Percentiles rank a stretch among this genome's conserved stretches.
Evolutionary conservation across 2,113 vertebrate species (phyloP).

Genomic region (Dromas ardeola): DNA sequence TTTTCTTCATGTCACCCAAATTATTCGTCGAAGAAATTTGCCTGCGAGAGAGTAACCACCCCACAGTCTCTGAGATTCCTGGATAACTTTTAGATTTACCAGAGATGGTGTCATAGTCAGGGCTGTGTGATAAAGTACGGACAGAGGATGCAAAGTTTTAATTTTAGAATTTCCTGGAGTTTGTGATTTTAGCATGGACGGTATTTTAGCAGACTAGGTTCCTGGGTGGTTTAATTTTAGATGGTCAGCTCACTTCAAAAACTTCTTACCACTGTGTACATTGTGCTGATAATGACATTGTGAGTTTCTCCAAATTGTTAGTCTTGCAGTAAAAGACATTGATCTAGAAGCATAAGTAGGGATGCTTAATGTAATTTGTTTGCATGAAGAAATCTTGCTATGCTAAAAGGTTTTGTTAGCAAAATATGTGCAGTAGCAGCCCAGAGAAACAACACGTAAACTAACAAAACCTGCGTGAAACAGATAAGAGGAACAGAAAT

Average conservation of each 20-base stretch:
- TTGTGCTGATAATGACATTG: neutral
- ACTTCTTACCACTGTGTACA: neutral
- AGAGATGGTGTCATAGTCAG: neutral
- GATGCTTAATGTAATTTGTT: neutral
- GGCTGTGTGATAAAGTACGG: neutral
- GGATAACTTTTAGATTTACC: neutral
- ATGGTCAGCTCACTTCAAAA: neutral
- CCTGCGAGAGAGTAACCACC: neutral
- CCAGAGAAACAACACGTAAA: neutral
- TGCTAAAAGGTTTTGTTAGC: neutral
- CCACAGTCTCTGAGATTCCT: neutral
- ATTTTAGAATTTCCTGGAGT: neutral
- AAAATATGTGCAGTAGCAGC: neutral
- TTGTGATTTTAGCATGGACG: neutral
- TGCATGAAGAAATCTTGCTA: neutral
- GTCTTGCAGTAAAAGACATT: neutral
- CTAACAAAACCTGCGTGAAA: neutral
- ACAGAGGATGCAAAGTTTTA: neutral
- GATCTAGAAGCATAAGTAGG: neutral
- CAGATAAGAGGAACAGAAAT: neutral
- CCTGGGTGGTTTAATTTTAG: neutral
- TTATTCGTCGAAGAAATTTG: neutral
- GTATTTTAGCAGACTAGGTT: neutral
- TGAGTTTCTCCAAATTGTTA: neutral
- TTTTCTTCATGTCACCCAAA: neutral